phyloP scores from a whole-genome alignment of 1,140 invertebrate genomes.

The Melitaea cinxia region DNA sequence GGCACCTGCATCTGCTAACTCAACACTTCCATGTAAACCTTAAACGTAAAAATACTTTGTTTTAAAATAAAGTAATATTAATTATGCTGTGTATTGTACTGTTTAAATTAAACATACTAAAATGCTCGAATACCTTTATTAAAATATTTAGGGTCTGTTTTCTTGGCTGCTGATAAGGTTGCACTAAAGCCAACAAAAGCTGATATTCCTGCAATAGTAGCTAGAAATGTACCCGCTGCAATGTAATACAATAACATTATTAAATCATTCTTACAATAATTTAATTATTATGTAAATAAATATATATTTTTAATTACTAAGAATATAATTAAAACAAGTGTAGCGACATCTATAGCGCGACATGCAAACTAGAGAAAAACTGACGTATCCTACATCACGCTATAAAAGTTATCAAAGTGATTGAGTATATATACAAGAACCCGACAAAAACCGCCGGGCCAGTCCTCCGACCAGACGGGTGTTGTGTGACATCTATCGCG shows the following conservation, averaged over 20 bases:
- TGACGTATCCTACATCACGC: too few relatives aligned
- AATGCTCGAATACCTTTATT: conserved; percentile 83
- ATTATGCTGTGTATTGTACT: too few relatives aligned
- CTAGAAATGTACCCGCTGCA: conserved; percentile 89
- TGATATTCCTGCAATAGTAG: conserved; percentile 89
- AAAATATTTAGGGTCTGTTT: conserved; percentile 90
- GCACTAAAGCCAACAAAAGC: conserved; percentile 91
- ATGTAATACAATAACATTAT: conserved; percentile 48
- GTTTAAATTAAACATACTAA: neutral
- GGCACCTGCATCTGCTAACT: conserved; percentile 88
- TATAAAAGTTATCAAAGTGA: too few relatives aligned
- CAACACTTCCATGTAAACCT: conserved; percentile 83
- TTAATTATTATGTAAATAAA: neutral
- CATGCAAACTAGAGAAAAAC: too few relatives aligned
- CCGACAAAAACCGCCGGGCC: too few relatives aligned
- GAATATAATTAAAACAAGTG: too few relatives aligned
- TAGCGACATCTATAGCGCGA: too few relatives aligned
- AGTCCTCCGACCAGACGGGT: too few relatives aligned
- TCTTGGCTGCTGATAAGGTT: conserved; percentile 89
- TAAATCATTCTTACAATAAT: neutral
- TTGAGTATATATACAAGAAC: too few relatives aligned
- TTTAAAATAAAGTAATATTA: neutral
- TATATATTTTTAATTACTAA: too few relatives aligned
- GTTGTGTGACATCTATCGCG: too few relatives aligned
- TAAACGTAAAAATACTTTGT: conserved; percentile 23